Conservation (phyloP, 2,113 vertebrate genomes). For the Protobothrops mucrosquamatus region DNA sequence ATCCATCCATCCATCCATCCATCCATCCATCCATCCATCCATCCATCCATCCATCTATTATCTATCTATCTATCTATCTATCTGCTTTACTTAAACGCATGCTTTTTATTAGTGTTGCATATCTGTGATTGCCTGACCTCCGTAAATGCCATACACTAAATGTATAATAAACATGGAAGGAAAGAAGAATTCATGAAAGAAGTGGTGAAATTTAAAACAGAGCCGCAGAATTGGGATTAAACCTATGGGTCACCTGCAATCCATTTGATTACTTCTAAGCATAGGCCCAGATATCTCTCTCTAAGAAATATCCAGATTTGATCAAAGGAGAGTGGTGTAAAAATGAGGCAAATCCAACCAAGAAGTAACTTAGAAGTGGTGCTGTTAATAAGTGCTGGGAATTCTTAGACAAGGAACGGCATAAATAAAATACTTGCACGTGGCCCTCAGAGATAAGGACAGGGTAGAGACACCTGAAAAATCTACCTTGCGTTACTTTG, state of each 20-base stretch:
- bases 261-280: not conserved
- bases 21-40: too few species aligned
- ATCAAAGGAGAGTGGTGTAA: not conserved
- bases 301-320: not conserved
- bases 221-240: not conserved
- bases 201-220: not conserved
- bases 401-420: too few species aligned
- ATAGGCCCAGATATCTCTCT: not conserved
- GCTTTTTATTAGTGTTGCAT: not conserved
- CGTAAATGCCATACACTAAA: not conserved
- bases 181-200: not conserved
- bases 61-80: too few species aligned
- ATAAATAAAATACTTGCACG: too few species aligned
- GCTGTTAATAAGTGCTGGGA: too few species aligned
- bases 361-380: too few species aligned
- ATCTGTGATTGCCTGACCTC: not conserved
- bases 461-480: too few species aligned
- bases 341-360: too few species aligned
- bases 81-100: not conserved
- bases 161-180: not conserved
- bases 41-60: too few species aligned
- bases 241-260: not conserved
- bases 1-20: too few species aligned
- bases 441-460: too few species aligned
- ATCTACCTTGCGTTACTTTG: not conserved